Evolutionary conservation across 2,113 vertebrate species (phyloP).

Genomic region (Crotalus viridis): DNA sequence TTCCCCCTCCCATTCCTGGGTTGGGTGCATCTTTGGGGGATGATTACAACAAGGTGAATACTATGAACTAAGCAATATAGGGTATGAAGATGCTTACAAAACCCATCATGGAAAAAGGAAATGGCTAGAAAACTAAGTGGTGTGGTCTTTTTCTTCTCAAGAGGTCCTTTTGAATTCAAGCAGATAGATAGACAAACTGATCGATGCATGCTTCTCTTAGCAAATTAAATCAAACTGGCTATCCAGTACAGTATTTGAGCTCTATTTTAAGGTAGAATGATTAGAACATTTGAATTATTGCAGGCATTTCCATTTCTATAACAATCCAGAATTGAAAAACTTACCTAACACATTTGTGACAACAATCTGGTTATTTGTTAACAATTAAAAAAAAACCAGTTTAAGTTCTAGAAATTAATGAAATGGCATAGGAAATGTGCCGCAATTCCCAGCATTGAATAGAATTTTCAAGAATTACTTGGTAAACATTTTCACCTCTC

Average conservation of each 20-base stretch:
- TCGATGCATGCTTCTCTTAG: not conserved
- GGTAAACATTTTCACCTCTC: not conserved
- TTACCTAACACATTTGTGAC: slow-evolving; percentile 42
- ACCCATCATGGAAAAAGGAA: not conserved
- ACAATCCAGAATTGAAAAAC: slow-evolving; percentile 44
- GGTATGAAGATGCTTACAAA: not conserved
- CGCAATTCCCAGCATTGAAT: not conserved
- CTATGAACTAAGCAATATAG: not conserved
- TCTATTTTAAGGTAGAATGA: slow-evolving; percentile 50
- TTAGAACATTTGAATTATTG: slow-evolving; percentile 63
- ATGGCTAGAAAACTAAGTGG: not conserved
- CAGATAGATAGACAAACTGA: not conserved
- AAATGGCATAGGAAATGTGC: slow-evolving; percentile 37
- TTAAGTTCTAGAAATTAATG: slow-evolving; percentile 46
- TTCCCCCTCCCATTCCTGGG: not conserved
- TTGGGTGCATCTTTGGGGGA: not conserved
- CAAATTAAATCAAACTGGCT: slow-evolving; percentile 7
- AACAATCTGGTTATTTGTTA: slow-evolving; percentile 47
- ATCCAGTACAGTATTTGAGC: slow-evolving; percentile 24
- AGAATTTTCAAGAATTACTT: slow-evolving; percentile 15
- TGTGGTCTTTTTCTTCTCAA: not conserved
- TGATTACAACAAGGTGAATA: not conserved
- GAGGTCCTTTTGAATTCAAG: not conserved
- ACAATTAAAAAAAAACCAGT: slow-evolving; percentile 54
- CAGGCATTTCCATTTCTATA: slow-evolving; percentile 55